These are phyloP conservation scores for Athalia circularis DNA, from an alignment of 2,888 invertebrate species.

Conservation along the genomic window DNA sequence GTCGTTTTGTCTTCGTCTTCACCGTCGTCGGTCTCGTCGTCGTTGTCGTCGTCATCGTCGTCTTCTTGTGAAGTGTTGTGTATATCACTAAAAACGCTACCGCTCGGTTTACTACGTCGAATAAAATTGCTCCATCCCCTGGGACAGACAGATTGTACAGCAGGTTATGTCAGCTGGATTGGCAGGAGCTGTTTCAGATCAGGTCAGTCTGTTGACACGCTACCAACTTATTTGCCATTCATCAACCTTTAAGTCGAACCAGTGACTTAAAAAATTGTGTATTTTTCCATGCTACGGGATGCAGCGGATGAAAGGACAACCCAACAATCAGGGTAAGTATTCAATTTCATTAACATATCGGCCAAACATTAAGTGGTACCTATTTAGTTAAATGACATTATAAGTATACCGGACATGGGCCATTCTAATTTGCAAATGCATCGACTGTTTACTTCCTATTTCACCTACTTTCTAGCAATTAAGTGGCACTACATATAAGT, in stretches of 20 bases:
- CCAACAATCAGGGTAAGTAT: constrained; percentile 72
- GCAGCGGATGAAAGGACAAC: constrained; percentile 74
- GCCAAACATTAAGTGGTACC: not conserved
- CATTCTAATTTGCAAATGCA: no score
- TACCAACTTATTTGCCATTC: constrained; percentile 45
- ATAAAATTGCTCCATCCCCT: constrained; percentile 40
- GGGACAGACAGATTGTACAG: constrained; percentile 48
- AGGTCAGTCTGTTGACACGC: constrained; percentile 65
- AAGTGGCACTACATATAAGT: no score
- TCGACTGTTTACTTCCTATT: no score
- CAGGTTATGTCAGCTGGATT: constrained; percentile 73
- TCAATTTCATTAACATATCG: not conserved
- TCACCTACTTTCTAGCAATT: no score
- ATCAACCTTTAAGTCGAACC: constrained; percentile 59
- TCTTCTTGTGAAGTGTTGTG: not conserved
- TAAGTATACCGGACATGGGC: not conserved
- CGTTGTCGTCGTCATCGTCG: not conserved
- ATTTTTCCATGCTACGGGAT: constrained; percentile 74
- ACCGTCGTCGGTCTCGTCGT: not conserved
- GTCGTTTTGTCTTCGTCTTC: constrained; percentile 7
- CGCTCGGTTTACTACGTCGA: no score
- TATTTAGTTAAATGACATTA: not conserved
- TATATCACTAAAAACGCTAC: no score
- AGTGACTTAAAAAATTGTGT: constrained; percentile 67
- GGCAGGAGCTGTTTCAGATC: constrained; percentile 70